Conservation (phyloP, 1,140 invertebrate genomes). For the Drosophila yakuba region DNA sequence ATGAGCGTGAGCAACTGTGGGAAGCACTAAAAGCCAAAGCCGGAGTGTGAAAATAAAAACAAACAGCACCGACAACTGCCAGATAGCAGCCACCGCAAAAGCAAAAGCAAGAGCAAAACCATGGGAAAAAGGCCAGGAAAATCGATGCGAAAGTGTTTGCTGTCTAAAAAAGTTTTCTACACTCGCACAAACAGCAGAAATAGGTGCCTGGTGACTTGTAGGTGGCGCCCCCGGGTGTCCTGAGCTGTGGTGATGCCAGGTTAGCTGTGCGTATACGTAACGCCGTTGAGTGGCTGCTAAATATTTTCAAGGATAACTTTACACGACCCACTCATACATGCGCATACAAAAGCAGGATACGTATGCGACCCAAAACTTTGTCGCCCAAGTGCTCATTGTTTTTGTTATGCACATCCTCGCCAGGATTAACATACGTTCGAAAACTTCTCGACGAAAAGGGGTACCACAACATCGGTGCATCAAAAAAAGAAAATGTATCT, state of each 20-base stretch:
- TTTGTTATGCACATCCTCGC: slow-evolving; percentile 23
- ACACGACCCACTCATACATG: slow-evolving; percentile 58
- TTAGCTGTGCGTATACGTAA: slow-evolving; percentile 78
- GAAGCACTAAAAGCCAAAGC: slow-evolving; percentile 59
- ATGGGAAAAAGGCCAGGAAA: slow-evolving; percentile 45
- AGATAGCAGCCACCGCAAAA: slow-evolving; percentile 42
- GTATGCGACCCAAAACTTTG: slow-evolving; percentile 66
- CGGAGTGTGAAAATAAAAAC: slow-evolving; percentile 68
- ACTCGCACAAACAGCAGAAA: slow-evolving; percentile 21
- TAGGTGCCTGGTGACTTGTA: slow-evolving; percentile 62
- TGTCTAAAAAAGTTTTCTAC: slow-evolving; percentile 61
- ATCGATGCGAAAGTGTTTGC: slow-evolving; percentile 75
- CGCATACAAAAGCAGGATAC: slow-evolving; percentile 19
- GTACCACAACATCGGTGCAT: slow-evolving; percentile 5
- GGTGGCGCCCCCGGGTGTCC: slow-evolving; percentile 60
- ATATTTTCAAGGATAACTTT: slow-evolving; percentile 80
- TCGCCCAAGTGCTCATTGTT: slow-evolving; percentile 70
- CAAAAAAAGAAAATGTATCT: not conserved
- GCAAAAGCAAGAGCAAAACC: slow-evolving; percentile 8
- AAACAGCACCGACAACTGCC: slow-evolving; percentile 56
- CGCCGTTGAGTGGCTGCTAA: slow-evolving; percentile 70
- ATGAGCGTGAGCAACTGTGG: slow-evolving; percentile 8
- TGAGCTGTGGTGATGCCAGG: slow-evolving; percentile 62
- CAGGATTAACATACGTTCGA: slow-evolving; percentile 49
- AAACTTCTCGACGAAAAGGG: slow-evolving; percentile 5